Conservation (phyloP, 2,113 vertebrate species). For the Struthio camelus region DNA sequence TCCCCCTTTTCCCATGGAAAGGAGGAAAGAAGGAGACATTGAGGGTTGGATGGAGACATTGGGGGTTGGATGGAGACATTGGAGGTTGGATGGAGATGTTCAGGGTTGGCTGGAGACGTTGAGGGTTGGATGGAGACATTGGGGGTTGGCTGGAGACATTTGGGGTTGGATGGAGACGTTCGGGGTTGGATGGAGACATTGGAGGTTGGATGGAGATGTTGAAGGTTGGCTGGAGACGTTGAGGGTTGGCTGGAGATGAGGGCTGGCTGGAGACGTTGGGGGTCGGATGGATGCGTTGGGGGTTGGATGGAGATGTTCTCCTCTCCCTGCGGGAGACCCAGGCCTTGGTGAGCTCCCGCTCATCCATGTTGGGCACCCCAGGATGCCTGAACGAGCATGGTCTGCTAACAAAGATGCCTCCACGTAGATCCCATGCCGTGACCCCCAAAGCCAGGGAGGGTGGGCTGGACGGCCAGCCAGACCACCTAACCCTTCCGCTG, state of each 20-base stretch:
- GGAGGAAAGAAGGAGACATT: not conserved
- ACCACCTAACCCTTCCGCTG: too few relatives aligned
- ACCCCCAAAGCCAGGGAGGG: not conserved
- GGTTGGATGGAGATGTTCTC: not conserved
- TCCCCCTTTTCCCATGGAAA: too few relatives aligned
- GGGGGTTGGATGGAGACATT: not conserved
- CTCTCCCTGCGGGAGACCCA: not conserved
- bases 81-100: too few relatives aligned
- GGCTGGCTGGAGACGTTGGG: not conserved
- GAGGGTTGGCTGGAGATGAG: not conserved
- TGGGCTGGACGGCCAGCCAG: too few relatives aligned
- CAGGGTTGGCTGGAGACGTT: not conserved
- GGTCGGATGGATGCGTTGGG: not conserved
- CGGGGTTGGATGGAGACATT: not conserved
- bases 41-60: too few relatives aligned
- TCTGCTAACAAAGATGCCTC: not conserved
- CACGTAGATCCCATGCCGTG: accelerated
- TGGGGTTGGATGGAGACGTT: not conserved
- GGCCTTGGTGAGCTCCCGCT: accelerated
- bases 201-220: not conserved
- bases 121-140: not conserved
- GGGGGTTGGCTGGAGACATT: not conserved
- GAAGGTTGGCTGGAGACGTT: not conserved
- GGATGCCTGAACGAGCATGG: too few relatives aligned
- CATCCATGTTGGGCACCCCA: accelerated